Conservation (phyloP, 2,797 vertebrate species). For the Alectoris magna region DNA sequence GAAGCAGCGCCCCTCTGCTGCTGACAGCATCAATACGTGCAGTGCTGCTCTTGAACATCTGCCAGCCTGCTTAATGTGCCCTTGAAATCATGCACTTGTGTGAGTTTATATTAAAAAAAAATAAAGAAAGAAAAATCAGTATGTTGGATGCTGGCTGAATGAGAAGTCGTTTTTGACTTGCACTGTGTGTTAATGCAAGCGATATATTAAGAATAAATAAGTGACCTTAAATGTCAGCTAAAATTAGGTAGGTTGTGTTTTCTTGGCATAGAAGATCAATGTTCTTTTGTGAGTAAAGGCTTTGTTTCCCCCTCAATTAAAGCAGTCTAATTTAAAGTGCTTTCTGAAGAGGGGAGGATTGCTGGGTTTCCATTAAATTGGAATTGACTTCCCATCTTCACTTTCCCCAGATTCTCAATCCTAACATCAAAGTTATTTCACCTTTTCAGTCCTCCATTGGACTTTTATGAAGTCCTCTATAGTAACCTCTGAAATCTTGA, state of each 20-base stretch:
- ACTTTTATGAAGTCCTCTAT: neutral
- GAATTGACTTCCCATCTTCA: neutral
- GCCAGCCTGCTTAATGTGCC: neutral
- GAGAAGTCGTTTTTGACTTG: neutral
- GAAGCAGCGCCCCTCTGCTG: neutral
- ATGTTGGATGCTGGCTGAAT: neutral
- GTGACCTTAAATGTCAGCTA: neutral
- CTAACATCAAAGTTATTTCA: neutral
- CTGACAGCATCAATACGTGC: rapidly evolving
- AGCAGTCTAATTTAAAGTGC: neutral
- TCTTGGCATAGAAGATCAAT: neutral
- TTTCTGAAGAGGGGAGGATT: neutral
- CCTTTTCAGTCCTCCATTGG: neutral
- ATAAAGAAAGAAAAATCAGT: neutral
- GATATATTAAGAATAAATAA: neutral
- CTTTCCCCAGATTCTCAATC: neutral
- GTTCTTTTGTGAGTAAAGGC: neutral
- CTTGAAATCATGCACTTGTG: neutral
- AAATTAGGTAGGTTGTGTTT: neutral
- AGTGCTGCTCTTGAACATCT: neutral
- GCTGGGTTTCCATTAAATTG: neutral
- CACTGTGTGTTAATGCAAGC: too few relatives aligned
- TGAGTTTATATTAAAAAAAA: neutral
- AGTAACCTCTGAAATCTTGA: neutral
- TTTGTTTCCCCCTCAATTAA: neutral